A percentile compares a stretch with the other conserved stretches of the same genome.
Evolutionary conservation across 2,113 vertebrate genomes (phyloP).

Genomic region (Terrapene triunguis): DNA sequence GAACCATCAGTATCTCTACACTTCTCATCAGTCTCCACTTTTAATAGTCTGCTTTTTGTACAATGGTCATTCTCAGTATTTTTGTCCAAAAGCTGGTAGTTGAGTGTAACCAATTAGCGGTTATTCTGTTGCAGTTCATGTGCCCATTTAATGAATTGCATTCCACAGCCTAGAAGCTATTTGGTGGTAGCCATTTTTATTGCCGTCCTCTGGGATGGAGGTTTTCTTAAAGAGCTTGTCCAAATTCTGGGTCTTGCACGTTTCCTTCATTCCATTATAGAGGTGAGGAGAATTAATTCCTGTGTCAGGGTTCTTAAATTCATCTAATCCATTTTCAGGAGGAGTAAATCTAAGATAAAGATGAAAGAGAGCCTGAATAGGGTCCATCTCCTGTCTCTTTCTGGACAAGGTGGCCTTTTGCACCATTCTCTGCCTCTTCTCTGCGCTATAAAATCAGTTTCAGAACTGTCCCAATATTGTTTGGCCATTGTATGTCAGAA

Average conservation of each 20-base stretch:
- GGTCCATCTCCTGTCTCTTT: not conserved
- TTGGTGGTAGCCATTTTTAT: not conserved
- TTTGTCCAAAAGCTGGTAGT: not conserved
- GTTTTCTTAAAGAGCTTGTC: not conserved
- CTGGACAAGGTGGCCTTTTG: not conserved
- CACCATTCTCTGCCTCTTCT: not conserved
- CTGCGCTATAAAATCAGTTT: not conserved
- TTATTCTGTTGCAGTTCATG: not conserved
- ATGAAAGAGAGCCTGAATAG: not conserved
- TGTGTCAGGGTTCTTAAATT: not conserved
- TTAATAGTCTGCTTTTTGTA: not conserved
- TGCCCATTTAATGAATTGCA: not conserved
- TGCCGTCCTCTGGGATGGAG: not conserved
- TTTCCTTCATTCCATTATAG: not conserved
- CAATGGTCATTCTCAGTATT: not conserved
- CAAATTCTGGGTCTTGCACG: accelerated
- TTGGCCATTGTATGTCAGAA: conserved; percentile 48
- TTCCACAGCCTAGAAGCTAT: accelerated
- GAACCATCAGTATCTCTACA: not conserved
- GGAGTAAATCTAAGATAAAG: accelerated
- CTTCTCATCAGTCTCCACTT: not conserved
- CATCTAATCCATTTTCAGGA: not conserved
- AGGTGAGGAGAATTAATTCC: accelerated
- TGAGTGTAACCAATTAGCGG: not conserved
- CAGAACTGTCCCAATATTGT: not conserved